These are phyloP conservation scores for Apantesis nais DNA, from an alignment of 2,888 invertebrate species.

Conservation along the genomic window DNA sequence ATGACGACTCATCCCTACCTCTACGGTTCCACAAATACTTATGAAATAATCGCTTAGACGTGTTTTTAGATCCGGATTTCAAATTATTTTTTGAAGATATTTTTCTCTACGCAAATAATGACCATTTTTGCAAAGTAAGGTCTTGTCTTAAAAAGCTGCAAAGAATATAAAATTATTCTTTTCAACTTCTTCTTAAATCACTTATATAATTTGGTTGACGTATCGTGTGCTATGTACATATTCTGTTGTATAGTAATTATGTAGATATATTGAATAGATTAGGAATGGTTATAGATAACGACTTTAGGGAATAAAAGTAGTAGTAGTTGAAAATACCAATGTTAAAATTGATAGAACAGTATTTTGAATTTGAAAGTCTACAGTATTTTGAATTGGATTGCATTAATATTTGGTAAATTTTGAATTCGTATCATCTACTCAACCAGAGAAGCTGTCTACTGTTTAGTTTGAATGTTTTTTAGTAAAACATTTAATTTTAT, in stretches of 20 bases:
- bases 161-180: background rate
- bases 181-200: background rate
- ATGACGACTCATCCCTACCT: conserved; percentile 70
- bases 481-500: background rate
- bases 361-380: too few species aligned
- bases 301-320: too few species aligned
- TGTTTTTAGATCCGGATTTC: background rate
- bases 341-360: too few species aligned
- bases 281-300: too few species aligned
- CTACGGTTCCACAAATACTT: conserved; percentile 21
- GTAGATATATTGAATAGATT: too few species aligned
- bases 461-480: background rate
- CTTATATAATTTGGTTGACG: background rate
- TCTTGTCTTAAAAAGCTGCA: background rate
- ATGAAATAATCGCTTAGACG: conserved; percentile 15
- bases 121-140: background rate
- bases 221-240: too few species aligned
- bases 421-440: too few species aligned
- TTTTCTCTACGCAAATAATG: background rate
- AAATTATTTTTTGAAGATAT: background rate
- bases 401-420: too few species aligned
- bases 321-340: too few species aligned
- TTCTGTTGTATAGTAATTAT: too few species aligned
- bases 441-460: too few species aligned
- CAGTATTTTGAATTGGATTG: too few species aligned